These are phyloP conservation scores for Bombus terrestris DNA, from an alignment of 1,140 invertebrate genomes.

Conservation along the genomic window DNA sequence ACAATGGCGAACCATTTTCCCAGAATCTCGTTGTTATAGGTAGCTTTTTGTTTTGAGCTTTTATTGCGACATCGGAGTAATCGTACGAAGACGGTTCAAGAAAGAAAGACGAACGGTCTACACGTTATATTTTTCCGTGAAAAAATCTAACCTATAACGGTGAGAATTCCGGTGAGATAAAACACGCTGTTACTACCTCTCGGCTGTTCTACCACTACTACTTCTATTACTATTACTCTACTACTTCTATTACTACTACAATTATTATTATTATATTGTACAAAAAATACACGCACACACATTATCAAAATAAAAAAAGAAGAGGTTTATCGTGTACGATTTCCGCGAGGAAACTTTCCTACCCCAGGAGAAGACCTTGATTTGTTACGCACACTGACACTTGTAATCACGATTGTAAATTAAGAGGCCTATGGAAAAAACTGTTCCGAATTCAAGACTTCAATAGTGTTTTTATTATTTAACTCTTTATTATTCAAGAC, in stretches of 20 bases:
- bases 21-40: constrained; percentile 39
- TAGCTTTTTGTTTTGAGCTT: not conserved
- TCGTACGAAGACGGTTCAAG: not conserved
- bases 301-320: constrained; percentile 74
- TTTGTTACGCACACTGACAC: constrained; percentile 14
- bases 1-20: constrained; percentile 35
- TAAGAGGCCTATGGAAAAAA: constrained; percentile 11
- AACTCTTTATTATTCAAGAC: not conserved
- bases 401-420: constrained; percentile 25
- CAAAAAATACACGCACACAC: constrained; percentile 67
- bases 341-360: not conserved
- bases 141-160: constrained; percentile 10
- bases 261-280: constrained; percentile 70
- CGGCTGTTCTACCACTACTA: constrained; percentile 67
- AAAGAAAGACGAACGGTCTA: not conserved
- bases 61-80: not conserved
- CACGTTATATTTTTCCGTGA: not conserved
- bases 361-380: not conserved
- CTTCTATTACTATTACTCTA: constrained; percentile 61
- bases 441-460: constrained; percentile 4
- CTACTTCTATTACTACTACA: constrained; percentile 71
- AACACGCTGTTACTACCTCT: constrained; percentile 59
- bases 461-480: constrained; percentile 4
- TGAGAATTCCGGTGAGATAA: constrained; percentile 23
- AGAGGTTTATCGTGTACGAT: constrained; percentile 70